phyloP scores from a whole-genome alignment of 1,140 invertebrate species.

The Bombus superbus region DNA sequence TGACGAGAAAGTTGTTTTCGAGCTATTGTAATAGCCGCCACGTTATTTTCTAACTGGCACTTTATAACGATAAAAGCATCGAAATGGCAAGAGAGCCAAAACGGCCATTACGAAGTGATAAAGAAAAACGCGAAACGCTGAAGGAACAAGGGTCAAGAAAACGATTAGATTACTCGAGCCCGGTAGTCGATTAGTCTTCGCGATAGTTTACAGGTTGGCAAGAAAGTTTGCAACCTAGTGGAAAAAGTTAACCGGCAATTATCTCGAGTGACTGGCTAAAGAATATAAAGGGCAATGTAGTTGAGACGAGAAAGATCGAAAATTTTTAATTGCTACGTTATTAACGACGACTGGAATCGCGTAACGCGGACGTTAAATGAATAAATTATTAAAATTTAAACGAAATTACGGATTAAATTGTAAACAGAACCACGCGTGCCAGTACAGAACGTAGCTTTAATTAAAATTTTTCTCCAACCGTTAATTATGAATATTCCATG shows the following conservation, averaged over 20 bases:
- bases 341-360: neutral
- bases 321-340: neutral
- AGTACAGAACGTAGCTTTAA: neutral
- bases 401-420: neutral
- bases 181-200: slow-evolving; percentile 1
- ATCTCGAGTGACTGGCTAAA: neutral
- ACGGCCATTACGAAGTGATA: neutral
- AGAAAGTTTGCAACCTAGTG: neutral
- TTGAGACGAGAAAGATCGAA: neutral
- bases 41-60: neutral
- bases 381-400: neutral
- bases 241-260: slow-evolving; percentile 19
- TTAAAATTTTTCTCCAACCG: neutral
- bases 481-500: neutral
- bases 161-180: neutral
- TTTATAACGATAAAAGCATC: slow-evolving; percentile 16
- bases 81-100: neutral
- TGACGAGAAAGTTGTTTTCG: neutral
- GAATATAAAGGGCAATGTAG: neutral
- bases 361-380: neutral
- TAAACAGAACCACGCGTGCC: neutral
- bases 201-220: neutral
- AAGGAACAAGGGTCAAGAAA: neutral
- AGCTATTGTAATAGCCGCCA: neutral
- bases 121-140: neutral